Evolutionary conservation across 1,140 invertebrate genomes (phyloP), one percentile per base, ranked within the genome.

Genomic region (Lordiphosa clarofinis): DNA sequence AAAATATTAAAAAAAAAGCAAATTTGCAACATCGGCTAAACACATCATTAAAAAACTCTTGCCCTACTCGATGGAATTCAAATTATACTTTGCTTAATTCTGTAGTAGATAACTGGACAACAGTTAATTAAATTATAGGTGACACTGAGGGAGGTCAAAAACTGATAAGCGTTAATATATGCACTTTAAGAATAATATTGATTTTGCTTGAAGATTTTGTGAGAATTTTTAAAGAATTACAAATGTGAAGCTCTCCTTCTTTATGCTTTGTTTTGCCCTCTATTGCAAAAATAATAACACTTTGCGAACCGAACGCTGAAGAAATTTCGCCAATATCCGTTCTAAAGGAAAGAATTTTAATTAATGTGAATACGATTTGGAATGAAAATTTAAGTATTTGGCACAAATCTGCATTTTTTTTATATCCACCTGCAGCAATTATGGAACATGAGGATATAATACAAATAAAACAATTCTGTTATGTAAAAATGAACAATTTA

Each of bases 261-360:
- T 47, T 47, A 10, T 47, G 44, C 21, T 47, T 21, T 47, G 44
- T 47, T 47, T 47, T 47, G 44, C 44, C 44, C 44, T 47, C 21
- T 21, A 47, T 47, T 21, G 44, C 21, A 19, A 47, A 47, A 47
- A 47, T 47, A 47, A 47, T 21, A 8, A 44, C 19, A 13, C 42
- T 28, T 44, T 21, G 42, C 42, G 31, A 47, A 19, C 21, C 21
- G 24, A 47, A 47, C 24, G 21, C 21, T 47, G 10, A 47, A 47
- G 44, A 47, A 4, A 31, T 47, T 28, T 31, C 44, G 31, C 24
- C n/a, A 47, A 47, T 47, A 47, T 47, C 21, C 24, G 44, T 47
- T 47, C 19, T 46, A 7, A 46, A 46, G 21, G 43, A 12, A 46
- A 46, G 15, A 15, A 39, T 39, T 40, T 40, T 40, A 40, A 15